These are phyloP conservation scores for Cotesia congregata DNA, from an alignment of 2,888 invertebrate species.

Conservation along the genomic window DNA sequence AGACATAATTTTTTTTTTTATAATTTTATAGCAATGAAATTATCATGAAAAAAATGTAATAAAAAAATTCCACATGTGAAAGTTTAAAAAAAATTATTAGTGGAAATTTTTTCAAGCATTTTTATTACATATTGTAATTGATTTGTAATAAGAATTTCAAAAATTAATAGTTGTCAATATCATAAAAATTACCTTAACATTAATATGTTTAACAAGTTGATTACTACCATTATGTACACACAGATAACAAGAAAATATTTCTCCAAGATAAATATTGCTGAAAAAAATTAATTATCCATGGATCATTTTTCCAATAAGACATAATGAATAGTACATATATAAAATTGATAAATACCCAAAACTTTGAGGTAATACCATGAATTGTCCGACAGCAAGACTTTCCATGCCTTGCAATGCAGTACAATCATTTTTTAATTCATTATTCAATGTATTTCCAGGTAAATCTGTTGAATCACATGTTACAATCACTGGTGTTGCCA, in stretches of 20 bases:
- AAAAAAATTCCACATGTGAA: conserved; percentile 74
- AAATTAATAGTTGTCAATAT: no score
- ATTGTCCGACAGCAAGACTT: conserved; percentile 88
- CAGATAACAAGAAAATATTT: conserved; percentile 98
- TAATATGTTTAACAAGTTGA: conserved; percentile 85
- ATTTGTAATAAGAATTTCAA: conserved; percentile 73
- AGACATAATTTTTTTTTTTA: no score
- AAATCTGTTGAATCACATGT: conserved; percentile 89
- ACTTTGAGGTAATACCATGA: conserved; percentile 93
- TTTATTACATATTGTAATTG: no score
- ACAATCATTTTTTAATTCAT: conserved; percentile 85
- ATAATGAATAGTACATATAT: neutral
- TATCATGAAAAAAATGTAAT: no score
- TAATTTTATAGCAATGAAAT: no score
- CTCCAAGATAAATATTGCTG: conserved; percentile 95
- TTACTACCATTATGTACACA: conserved; percentile 96
- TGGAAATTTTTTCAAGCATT: no score
- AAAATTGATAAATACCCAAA: conserved; percentile 79
- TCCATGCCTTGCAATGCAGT: conserved; percentile 87
- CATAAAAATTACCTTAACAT: conserved; percentile 77
- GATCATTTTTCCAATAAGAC: neutral
- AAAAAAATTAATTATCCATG: conserved; percentile 48
- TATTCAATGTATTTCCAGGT: conserved; percentile 84
- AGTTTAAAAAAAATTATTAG: no score
- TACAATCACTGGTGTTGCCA: conserved; percentile 85